Evolutionary conservation across 2,113 vertebrate genomes (phyloP).

Genomic region (Tringa solitaria): DNA sequence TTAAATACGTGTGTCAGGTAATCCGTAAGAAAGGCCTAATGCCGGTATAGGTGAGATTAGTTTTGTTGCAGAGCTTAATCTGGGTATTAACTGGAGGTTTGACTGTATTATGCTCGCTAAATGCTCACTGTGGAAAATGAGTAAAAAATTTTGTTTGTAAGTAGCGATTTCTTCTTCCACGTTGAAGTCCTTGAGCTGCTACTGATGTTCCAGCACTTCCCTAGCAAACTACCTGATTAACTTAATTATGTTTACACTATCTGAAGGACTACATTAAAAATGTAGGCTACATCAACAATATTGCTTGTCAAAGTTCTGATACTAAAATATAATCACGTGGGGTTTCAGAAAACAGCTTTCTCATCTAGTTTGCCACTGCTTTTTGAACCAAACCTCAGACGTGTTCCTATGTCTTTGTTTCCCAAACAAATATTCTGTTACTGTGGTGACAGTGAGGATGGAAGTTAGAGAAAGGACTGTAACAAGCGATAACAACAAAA

Average conservation of each 20-base stretch:
- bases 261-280: not conserved
- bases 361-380: not conserved
- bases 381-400: conserved; percentile 26
- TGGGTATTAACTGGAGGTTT: not conserved
- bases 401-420: not conserved
- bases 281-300: not conserved
- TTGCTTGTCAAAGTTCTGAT: not conserved
- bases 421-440: not conserved
- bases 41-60: not conserved
- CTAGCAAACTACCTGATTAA: not conserved
- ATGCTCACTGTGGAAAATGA: not conserved
- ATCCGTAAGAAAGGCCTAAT: not conserved
- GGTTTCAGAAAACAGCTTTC: not conserved
- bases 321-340: not conserved
- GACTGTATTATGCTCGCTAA: not conserved
- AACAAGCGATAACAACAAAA: not conserved
- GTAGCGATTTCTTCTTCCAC: not conserved
- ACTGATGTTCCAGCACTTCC: not conserved
- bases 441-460: not conserved
- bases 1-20: not conserved
- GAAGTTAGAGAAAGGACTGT: not conserved
- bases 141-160: not conserved
- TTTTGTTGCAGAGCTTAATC: not conserved
- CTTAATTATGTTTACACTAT: not conserved
- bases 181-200: not conserved